These are phyloP conservation scores for Chlamydotis undulata DNA, from an alignment of 2,113 vertebrate genomes.

Conservation along the genomic window DNA sequence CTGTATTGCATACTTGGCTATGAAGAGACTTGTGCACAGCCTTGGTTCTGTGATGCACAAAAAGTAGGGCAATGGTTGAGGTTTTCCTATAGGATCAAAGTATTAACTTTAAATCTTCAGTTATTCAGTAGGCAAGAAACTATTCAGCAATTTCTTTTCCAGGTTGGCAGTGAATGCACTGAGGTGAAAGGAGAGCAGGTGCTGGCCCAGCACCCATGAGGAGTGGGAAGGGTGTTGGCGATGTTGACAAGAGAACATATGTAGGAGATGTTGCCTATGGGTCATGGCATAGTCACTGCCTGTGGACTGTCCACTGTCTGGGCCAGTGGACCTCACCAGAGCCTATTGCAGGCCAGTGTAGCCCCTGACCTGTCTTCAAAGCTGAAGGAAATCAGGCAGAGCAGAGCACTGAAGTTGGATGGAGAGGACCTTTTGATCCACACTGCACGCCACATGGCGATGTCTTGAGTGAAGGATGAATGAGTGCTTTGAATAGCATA, in stretches of 20 bases:
- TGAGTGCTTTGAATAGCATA: not conserved
- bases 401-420: not conserved
- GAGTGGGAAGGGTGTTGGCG: not conserved
- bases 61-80: not conserved
- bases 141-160: not conserved
- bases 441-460: rapidly evolving
- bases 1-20: rapidly evolving
- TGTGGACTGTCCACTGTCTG: not conserved
- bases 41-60: not conserved
- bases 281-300: not conserved
- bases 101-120: not conserved
- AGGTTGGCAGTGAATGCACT: not conserved
- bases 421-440: not conserved
- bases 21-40: not conserved
- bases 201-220: not conserved
- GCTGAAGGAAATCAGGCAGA: not conserved
- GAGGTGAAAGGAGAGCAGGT: not conserved
- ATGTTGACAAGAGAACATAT: not conserved
- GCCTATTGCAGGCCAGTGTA: not conserved
- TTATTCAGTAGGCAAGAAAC: not conserved
- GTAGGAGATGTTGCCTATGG: rapidly evolving
- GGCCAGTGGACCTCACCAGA: not conserved
- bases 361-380: not conserved
- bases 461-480: not conserved
- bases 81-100: not conserved